A percentile compares a stretch with the other conserved stretches of the same genome.
Conservation (phyloP, 2,113 vertebrate genomes). For the Spheniscus mendiculus region DNA sequence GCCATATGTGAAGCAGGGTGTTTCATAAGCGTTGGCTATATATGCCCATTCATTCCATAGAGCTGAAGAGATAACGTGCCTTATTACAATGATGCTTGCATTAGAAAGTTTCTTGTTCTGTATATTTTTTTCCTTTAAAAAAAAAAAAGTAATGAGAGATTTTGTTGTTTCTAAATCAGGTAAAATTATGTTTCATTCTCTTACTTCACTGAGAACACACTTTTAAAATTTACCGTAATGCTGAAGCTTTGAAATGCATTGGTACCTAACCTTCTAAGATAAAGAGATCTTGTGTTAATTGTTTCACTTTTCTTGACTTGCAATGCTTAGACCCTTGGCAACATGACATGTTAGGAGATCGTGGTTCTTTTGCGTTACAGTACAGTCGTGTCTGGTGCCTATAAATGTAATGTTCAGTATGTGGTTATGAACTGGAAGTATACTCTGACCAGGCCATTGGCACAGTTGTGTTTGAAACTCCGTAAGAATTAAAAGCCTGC, state of each 20-base stretch:
- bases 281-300: neutral
- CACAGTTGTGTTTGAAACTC: neutral
- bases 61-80: neutral
- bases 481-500: neutral
- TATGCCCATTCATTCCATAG: neutral
- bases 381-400: neutral
- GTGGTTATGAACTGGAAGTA: neutral
- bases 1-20: neutral
- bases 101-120: neutral
- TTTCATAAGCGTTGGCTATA: neutral
- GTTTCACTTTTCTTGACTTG: neutral
- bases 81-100: neutral
- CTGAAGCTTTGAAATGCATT: neutral
- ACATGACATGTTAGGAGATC: neutral
- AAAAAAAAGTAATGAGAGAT: neutral
- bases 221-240: neutral
- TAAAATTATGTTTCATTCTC: neutral
- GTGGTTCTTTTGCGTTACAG: neutral
- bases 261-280: neutral
- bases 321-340: neutral
- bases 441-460: neutral
- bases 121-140: neutral
- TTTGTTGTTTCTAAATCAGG: neutral
- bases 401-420: neutral
- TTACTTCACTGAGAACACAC: neutral